These are phyloP conservation scores for Deroplatys truncata DNA, from an alignment of 2,888 invertebrate genomes.

Conservation along the genomic window DNA sequence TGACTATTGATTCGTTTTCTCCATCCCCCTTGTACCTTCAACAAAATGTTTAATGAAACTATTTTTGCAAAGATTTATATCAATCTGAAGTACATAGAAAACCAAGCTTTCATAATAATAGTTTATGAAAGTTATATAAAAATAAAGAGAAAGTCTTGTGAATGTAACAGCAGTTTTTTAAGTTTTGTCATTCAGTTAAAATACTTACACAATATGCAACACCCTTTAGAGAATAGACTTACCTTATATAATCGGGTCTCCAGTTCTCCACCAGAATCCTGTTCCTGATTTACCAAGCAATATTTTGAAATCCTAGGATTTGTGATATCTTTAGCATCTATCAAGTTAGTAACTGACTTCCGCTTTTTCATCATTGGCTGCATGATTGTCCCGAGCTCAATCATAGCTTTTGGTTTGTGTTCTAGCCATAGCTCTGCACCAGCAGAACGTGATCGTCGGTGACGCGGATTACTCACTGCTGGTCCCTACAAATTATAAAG, in stretches of 20 bases:
- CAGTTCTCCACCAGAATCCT: conserved; percentile 86
- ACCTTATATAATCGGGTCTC: conserved; percentile 90
- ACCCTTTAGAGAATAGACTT: neutral
- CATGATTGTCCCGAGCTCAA: conserved; percentile 83
- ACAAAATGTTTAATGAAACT: too few species aligned
- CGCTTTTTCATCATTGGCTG: conserved; percentile 80
- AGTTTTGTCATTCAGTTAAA: too few species aligned
- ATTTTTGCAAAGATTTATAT: too few species aligned
- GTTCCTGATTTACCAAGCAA: conserved; percentile 87
- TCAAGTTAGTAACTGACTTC: conserved; percentile 79
- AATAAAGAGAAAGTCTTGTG: too few species aligned
- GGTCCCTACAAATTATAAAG: neutral
- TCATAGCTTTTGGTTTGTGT: conserved; percentile 74
- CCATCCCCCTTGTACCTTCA: too few species aligned
- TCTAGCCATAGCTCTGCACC: conserved; percentile 77
- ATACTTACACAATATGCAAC: neutral
- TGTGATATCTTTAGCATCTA: conserved; percentile 70
- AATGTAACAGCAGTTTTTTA: too few species aligned
- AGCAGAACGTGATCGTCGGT: conserved; percentile 77
- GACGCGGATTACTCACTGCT: conserved; percentile 55
- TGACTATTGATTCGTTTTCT: too few species aligned
- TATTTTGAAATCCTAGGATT: conserved; percentile 76
- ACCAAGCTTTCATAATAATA: too few species aligned
- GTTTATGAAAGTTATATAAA: too few species aligned
- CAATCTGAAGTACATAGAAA: too few species aligned